phyloP scores from a whole-genome alignment of 2,797 vertebrate species.

The Schizothorax lantsangensis region DNA sequence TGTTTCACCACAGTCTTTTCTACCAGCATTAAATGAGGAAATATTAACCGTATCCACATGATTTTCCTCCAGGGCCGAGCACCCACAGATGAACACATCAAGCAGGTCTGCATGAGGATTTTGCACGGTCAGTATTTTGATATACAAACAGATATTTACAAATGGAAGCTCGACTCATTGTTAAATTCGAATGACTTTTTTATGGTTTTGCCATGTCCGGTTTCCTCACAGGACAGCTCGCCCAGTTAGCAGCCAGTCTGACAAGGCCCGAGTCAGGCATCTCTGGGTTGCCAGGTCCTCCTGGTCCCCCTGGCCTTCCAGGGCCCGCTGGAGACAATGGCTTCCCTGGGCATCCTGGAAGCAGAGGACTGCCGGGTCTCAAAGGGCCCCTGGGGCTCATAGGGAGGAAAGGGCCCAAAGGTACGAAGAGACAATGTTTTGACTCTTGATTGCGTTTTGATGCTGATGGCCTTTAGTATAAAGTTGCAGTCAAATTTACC shows the following conservation, averaged over 20 bases:
- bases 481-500: neutral
- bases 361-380: slow-evolving; percentile 90
- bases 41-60: neutral
- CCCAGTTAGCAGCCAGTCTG: slow-evolving; percentile 92
- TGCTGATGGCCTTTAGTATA: neutral
- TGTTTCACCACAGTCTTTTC: neutral
- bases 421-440: slow-evolving; percentile 67
- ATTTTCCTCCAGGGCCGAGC: slow-evolving; percentile 83
- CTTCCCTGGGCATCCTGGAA: slow-evolving; percentile 90
- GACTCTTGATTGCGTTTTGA: neutral
- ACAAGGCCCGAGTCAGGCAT: slow-evolving; percentile 88
- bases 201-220: slow-evolving; percentile 2
- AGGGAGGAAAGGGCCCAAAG: slow-evolving; percentile 89
- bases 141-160: neutral
- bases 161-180: neutral
- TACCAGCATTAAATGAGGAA: neutral
- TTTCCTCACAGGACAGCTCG: slow-evolving; percentile 87
- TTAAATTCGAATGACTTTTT: neutral
- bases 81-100: slow-evolving; percentile 89
- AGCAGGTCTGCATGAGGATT: slow-evolving; percentile 95
- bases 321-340: slow-evolving; percentile 89
- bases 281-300: slow-evolving; percentile 86
- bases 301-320: slow-evolving; percentile 87
- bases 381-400: slow-evolving; percentile 91
- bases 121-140: slow-evolving; percentile 87